A percentile compares a stretch with the other conserved stretches of the same genome.
phyloP scores from a whole-genome alignment of 2,113 vertebrate genomes.

The Pollimyrus isidori region DNA sequence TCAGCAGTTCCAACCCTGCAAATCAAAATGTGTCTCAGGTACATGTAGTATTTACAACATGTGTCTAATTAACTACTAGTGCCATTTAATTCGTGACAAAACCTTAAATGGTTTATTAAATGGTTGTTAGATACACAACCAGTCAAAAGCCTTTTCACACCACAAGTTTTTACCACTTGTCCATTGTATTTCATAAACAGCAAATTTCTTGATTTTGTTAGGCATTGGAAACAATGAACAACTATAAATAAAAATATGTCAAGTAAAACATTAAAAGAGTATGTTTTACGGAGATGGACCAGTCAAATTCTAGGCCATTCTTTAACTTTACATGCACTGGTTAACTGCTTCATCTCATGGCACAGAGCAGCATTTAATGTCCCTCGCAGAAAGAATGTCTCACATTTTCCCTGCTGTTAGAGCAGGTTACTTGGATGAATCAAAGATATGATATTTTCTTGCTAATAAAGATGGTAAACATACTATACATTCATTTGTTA shows the following conservation, averaged over 20 bases:
- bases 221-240: neutral
- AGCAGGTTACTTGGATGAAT: neutral
- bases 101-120: neutral
- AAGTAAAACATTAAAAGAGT: neutral
- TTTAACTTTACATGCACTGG: neutral
- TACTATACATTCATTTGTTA: neutral
- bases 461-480: neutral
- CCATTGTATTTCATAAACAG: neutral
- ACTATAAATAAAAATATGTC: neutral
- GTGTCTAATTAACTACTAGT: neutral
- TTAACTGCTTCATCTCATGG: neutral
- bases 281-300: neutral
- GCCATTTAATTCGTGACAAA: neutral
- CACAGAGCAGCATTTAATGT: neutral
- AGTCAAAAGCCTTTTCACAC: neutral
- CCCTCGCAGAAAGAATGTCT: neutral
- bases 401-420: neutral
- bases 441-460: neutral
- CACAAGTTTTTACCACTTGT: neutral
- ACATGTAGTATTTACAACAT: neutral
- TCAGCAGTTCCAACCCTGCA: constrained; percentile 63
- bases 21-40: neutral
- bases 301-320: neutral
- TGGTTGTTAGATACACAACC: neutral
- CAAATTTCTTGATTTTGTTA: neutral